Conservation (phyloP, 2,113 vertebrate species). For the Eonycteris spelaea region DNA sequence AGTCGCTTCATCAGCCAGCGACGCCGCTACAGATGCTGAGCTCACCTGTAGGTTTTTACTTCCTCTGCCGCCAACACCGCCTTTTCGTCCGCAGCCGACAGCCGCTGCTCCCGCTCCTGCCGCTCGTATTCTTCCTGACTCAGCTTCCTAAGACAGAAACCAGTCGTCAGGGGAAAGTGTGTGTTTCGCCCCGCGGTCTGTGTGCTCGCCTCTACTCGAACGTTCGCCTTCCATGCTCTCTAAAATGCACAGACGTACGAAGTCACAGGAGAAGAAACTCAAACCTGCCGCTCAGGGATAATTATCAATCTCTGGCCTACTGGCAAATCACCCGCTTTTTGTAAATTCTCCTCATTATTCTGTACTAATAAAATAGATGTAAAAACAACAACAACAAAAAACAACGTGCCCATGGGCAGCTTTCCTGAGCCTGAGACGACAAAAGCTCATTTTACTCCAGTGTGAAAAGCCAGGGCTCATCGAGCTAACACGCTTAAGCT, state of each 20-base stretch:
- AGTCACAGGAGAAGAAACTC: not conserved
- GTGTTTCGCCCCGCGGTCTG: not conserved
- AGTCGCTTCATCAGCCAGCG: not conserved
- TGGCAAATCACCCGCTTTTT: not conserved
- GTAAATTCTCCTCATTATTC: not conserved
- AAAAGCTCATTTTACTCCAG: not conserved
- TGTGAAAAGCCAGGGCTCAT: not conserved
- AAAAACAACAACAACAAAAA: not conserved
- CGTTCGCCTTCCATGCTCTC: not conserved
- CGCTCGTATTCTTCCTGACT: slow-evolving; percentile 95
- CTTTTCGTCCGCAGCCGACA: slow-evolving; percentile 93
- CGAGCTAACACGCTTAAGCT: not conserved
- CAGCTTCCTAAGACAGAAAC: slow-evolving; percentile 85
- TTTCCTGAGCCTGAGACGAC: not conserved
- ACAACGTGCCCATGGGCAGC: not conserved
- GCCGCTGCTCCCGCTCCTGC: slow-evolving; percentile 90
- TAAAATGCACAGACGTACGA: not conserved
- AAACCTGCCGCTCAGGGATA: not conserved
- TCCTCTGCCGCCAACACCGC: slow-evolving; percentile 89
- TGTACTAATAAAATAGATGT: not conserved
- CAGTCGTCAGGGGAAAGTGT: not conserved
- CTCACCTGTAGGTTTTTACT: slow-evolving; percentile 90
- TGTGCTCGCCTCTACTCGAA: not conserved
- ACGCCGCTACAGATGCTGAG: not conserved
- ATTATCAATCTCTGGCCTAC: not conserved